Conservation (phyloP, 2,797 vertebrate species). For the Cygnus olor region DNA sequence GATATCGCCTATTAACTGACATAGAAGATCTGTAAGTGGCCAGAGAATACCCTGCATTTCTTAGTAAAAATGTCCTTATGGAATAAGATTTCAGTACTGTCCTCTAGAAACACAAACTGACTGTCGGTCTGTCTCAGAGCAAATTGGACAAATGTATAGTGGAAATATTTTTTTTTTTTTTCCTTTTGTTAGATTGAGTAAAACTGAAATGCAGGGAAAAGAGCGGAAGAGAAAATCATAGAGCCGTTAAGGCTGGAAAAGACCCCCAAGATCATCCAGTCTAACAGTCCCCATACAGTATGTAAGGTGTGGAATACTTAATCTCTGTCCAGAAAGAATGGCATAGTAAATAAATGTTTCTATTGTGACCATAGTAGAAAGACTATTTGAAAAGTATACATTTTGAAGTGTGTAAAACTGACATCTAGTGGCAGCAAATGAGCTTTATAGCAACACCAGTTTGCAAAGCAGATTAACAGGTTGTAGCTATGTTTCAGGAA, state of each 20-base stretch:
- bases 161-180: neutral
- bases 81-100: neutral
- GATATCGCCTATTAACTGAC: neutral
- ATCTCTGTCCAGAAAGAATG: neutral
- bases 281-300: neutral
- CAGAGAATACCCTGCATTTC: neutral
- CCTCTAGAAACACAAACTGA: neutral
- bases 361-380: neutral
- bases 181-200: neutral
- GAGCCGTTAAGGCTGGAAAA: too few species aligned
- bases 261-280: too few species aligned
- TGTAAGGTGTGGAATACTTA: neutral
- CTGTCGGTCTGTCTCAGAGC: neutral
- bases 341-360: neutral
- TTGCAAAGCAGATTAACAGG: neutral
- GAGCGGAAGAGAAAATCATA: neutral
- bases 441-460: neutral
- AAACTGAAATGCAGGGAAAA: neutral
- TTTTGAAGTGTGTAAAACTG: constrained; percentile 54
- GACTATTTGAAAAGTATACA: neutral
- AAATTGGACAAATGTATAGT: neutral
- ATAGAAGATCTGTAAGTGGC: neutral
- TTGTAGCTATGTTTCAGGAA: neutral
- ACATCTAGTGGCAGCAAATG: constrained; percentile 64
- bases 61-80: neutral